These are phyloP conservation scores for Spisula subtruncata DNA, from an alignment of 2,888 invertebrate genomes.

Conservation along the genomic window DNA sequence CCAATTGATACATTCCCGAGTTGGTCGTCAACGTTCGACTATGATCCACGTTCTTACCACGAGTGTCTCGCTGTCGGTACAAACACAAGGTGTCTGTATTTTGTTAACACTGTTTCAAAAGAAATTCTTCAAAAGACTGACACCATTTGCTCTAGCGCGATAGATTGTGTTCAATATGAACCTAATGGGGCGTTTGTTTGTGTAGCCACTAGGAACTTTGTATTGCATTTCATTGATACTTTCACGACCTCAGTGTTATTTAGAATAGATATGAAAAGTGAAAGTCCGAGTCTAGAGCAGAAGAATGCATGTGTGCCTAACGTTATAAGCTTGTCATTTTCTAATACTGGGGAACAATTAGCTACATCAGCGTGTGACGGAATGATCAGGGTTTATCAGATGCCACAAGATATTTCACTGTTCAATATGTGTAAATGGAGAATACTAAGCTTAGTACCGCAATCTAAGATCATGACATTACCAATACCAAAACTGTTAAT, in stretches of 20 bases:
- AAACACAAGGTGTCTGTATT: slow-evolving; percentile 70
- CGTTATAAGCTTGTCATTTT: slow-evolving; percentile 76
- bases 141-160: slow-evolving; percentile 48
- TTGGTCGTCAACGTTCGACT: slow-evolving; percentile 80
- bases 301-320: slow-evolving; percentile 66
- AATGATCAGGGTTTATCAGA: slow-evolving; percentile 77
- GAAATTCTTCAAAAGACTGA: slow-evolving; percentile 57
- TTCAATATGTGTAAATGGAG: slow-evolving; percentile 77
- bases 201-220: slow-evolving; percentile 74
- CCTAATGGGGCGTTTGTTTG: slow-evolving; percentile 72
- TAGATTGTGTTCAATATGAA: slow-evolving; percentile 77
- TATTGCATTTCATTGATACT: slow-evolving; percentile 70
- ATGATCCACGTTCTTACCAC: slow-evolving; percentile 76
- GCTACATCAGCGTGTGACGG: slow-evolving; percentile 80
- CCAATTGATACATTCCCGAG: slow-evolving; percentile 69
- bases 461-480: slow-evolving; percentile 70
- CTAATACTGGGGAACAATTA: slow-evolving; percentile 77
- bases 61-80: slow-evolving; percentile 77
- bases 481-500: slow-evolving; percentile 76
- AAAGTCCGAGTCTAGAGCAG: slow-evolving; percentile 61
- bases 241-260: slow-evolving; percentile 64
- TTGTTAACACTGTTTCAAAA: slow-evolving; percentile 69
- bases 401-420: slow-evolving; percentile 71
- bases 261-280: slow-evolving; percentile 68
- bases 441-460: slow-evolving; percentile 71